phyloP scores from a whole-genome alignment of 2,888 invertebrate genomes.

The Aspidiotus destructor region DNA sequence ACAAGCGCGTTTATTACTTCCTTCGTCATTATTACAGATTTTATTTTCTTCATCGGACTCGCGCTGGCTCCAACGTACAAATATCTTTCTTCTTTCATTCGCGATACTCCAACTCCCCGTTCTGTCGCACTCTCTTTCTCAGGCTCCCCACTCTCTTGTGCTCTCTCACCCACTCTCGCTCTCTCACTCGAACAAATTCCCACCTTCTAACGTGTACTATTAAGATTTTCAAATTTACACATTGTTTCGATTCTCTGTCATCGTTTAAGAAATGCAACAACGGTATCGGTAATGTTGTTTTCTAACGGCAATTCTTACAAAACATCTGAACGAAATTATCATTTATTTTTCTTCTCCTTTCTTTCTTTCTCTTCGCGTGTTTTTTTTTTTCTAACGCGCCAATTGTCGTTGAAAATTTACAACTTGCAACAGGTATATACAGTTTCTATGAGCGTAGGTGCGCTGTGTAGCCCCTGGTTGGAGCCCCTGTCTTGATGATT shows the following conservation, averaged over 20 bases:
- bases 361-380: not conserved
- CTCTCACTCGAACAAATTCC: conserved; percentile 5
- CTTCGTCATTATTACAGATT: conserved; percentile 26
- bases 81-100: too few relatives aligned
- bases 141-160: too few relatives aligned
- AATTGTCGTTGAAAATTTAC: not conserved
- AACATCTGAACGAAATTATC: conserved; percentile 20
- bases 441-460: too few relatives aligned
- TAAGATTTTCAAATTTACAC: not conserved
- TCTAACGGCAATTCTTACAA: conserved; percentile 20
- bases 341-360: conserved; percentile 7
- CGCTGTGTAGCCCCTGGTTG: too few relatives aligned
- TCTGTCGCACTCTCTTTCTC: too few relatives aligned
- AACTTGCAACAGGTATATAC: too few relatives aligned
- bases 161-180: not conserved
- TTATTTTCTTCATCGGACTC: not conserved
- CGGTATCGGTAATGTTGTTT: conserved; percentile 14
- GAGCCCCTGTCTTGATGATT: too few relatives aligned
- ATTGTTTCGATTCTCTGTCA: too few relatives aligned
- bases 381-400: not conserved
- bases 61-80: too few relatives aligned
- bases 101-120: too few relatives aligned
- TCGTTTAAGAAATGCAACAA: not conserved
- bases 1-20: conserved; percentile 22
- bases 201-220: not conserved